Conservation (phyloP, 2,888 invertebrate species). For the Pediacus dermestoides region DNA sequence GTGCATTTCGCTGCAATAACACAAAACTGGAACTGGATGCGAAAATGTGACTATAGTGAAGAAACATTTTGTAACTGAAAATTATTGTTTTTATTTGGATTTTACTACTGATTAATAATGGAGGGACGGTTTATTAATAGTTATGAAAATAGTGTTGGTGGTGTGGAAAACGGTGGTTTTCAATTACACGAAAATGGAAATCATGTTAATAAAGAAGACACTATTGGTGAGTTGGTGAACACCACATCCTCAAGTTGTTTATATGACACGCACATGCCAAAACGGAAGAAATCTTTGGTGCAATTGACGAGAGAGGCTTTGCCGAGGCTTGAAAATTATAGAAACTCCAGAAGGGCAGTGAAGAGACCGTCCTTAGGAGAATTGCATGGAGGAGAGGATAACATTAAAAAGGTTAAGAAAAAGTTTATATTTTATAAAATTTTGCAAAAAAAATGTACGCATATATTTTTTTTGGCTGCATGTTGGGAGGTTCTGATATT, state of each 20-base stretch:
- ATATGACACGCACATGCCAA: slow-evolving; percentile 30
- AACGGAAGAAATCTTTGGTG: slow-evolving; percentile 58
- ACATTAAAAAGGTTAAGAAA: too few species aligned
- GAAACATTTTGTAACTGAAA: too few species aligned
- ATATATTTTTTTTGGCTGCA: too few species aligned
- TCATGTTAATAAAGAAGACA: slow-evolving; percentile 21
- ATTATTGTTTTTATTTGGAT: too few species aligned
- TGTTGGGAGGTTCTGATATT: too few species aligned
- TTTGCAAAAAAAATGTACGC: too few species aligned
- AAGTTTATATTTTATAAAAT: too few species aligned
- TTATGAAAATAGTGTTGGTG: slow-evolving; percentile 23
- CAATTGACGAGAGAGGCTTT: slow-evolving; percentile 74
- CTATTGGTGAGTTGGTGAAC: slow-evolving; percentile 28
- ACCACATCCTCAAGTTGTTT: slow-evolving; percentile 35
- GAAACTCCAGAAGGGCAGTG: slow-evolving; percentile 69
- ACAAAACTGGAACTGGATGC: too few species aligned
- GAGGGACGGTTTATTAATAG: slow-evolving; percentile 30
- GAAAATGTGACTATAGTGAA: too few species aligned
- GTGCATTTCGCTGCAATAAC: too few species aligned
- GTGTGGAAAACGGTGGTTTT: slow-evolving; percentile 40
- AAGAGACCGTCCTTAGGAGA: slow-evolving; percentile 83
- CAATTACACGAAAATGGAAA: slow-evolving; percentile 38
- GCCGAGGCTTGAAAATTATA: slow-evolving; percentile 79
- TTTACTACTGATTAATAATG: slow-evolving; percentile 30
- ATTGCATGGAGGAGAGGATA: slow-evolving; percentile 68